phyloP scores from a whole-genome alignment of 2,888 invertebrate genomes.

The Drosophila robusta region DNA sequence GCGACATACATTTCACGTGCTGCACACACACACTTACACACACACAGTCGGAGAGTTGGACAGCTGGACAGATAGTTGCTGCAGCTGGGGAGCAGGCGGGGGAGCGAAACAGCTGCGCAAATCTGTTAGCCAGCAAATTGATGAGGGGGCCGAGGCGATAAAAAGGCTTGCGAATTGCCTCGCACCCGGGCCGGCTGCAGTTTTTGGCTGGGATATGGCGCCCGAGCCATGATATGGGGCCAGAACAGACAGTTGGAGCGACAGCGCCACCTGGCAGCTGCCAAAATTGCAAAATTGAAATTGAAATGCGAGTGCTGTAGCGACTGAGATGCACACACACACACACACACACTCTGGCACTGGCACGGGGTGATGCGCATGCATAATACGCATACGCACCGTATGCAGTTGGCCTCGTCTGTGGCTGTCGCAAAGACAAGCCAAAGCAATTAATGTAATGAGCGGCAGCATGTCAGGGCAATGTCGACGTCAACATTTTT shows the following conservation, averaged over 20 bases:
- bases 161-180: slow-evolving; percentile 71
- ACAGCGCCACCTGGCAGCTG: slow-evolving; percentile 83
- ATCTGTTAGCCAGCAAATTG: slow-evolving; percentile 78
- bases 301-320: slow-evolving; percentile 79
- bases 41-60: slow-evolving; percentile 18
- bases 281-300: slow-evolving; percentile 83
- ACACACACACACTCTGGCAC: neutral
- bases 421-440: slow-evolving; percentile 67
- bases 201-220: slow-evolving; percentile 16
- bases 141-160: slow-evolving; percentile 79
- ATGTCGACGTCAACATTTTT: slow-evolving; percentile 79
- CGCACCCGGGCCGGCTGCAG: neutral
- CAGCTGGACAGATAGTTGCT: slow-evolving; percentile 10
- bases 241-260: slow-evolving; percentile 70
- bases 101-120: slow-evolving; percentile 67
- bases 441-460: slow-evolving; percentile 80
- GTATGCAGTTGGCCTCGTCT: slow-evolving; percentile 48
- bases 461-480: slow-evolving; percentile 75
- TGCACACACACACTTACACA: slow-evolving; percentile 25
- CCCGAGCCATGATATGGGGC: slow-evolving; percentile 72
- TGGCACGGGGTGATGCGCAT: slow-evolving; percentile 49
- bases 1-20: slow-evolving; percentile 78
- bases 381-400: slow-evolving; percentile 79
- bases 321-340: slow-evolving; percentile 24
- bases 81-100: neutral